These are phyloP conservation scores for Lamellibrachia satsuma DNA, from an alignment of 2,888 invertebrate genomes.

Conservation along the genomic window DNA sequence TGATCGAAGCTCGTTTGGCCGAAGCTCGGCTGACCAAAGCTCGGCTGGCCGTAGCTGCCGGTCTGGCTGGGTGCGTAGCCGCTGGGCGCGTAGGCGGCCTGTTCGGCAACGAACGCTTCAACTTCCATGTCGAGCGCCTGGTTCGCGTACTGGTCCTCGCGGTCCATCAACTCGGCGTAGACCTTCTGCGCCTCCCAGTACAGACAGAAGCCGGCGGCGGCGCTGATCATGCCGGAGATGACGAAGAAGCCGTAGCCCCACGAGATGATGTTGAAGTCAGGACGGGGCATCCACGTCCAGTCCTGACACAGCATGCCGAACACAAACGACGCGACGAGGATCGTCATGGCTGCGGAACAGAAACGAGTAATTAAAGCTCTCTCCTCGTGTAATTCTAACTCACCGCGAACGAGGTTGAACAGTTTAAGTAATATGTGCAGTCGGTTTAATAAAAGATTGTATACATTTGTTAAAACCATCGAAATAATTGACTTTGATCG, in stretches of 20 bases:
- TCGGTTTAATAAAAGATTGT: too few species aligned
- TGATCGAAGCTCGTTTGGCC: constrained; percentile 13
- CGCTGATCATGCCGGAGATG: constrained; percentile 39
- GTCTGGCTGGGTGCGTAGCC: constrained; percentile 22
- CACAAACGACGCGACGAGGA: constrained; percentile 39
- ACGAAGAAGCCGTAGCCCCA: constrained; percentile 49
- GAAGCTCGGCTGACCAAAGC: constrained; percentile 14
- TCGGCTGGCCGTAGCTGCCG: constrained; percentile 27
- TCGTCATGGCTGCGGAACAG: constrained; percentile 41
- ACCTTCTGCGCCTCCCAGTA: constrained; percentile 40
- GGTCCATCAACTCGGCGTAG: constrained; percentile 38
- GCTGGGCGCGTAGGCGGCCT: constrained; percentile 24
- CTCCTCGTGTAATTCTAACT: too few species aligned
- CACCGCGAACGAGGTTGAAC: too few species aligned
- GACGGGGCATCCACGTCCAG: constrained; percentile 48
- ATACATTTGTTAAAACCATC: too few species aligned
- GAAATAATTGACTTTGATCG: too few species aligned
- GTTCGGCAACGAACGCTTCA: neutral
- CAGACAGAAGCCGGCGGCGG: constrained; percentile 35
- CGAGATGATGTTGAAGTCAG: constrained; percentile 46
- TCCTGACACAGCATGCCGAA: constrained; percentile 45
- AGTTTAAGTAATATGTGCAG: too few species aligned
- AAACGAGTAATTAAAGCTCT: neutral
- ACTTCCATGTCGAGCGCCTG: constrained; percentile 39
- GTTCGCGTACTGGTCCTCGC: constrained; percentile 41